phyloP scores from a whole-genome alignment of 2,888 invertebrate species.

The Phasia obesa region DNA sequence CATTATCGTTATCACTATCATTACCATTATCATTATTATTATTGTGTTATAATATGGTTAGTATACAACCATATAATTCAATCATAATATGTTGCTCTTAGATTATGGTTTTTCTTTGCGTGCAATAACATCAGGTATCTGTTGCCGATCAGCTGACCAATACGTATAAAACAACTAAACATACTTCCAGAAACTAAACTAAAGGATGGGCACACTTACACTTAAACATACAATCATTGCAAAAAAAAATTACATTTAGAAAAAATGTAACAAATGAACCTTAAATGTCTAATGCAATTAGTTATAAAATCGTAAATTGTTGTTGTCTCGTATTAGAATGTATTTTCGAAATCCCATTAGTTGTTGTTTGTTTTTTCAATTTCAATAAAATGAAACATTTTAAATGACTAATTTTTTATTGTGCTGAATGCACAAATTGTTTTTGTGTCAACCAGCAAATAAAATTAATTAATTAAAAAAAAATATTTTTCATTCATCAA shows the following conservation, averaged over 20 bases:
- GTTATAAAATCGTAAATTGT: slow-evolving; percentile 36
- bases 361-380: not conserved
- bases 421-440: slow-evolving; percentile 25
- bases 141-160: no score
- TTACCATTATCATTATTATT: no score
- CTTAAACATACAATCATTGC: no score
- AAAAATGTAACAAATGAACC: slow-evolving; percentile 13
- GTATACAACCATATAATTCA: no score
- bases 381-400: not conserved
- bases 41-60: no score
- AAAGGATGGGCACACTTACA: no score
- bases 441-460: slow-evolving; percentile 1
- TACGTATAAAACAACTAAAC: no score
- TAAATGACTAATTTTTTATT: slow-evolving; percentile 27
- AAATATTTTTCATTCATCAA: slow-evolving; percentile 52
- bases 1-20: no score
- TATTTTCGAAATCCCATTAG: not conserved
- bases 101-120: no score
- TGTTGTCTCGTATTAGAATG: slow-evolving; percentile 2
- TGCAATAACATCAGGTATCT: no score
- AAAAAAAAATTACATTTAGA: not conserved
- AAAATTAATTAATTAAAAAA: slow-evolving; percentile 37
- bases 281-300: slow-evolving; percentile 54
- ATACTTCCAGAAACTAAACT: no score
- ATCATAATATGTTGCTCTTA: no score